Conservation (phyloP, 1,140 invertebrate genomes). For the Procambarus clarkii region DNA sequence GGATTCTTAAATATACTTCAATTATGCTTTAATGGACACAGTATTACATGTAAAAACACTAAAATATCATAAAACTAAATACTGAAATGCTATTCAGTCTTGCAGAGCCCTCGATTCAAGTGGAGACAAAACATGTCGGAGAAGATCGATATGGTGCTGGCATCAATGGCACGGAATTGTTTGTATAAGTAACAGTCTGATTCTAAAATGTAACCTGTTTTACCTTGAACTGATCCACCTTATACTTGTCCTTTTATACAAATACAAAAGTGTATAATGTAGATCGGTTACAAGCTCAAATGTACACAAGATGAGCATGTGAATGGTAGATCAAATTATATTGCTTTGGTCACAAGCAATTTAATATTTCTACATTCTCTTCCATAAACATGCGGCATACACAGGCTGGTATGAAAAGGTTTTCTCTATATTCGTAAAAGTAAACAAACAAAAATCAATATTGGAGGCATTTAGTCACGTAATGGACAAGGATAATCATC, state of each 20-base stretch:
- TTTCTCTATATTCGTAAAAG: neutral
- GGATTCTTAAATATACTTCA: neutral
- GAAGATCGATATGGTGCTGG: constrained; percentile 7
- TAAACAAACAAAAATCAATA: neutral
- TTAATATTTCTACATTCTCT: neutral
- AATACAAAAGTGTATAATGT: neutral
- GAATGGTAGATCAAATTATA: neutral
- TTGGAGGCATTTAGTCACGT: neutral
- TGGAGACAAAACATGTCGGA: constrained; percentile 20
- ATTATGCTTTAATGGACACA: constrained; percentile 12
- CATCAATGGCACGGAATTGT: constrained; percentile 33
- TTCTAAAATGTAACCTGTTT: neutral
- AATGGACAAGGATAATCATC: neutral
- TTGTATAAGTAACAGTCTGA: neutral
- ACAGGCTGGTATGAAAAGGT: neutral
- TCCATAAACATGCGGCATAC: neutral
- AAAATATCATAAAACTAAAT: constrained; percentile 17
- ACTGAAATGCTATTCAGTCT: neutral
- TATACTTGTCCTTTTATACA: neutral
- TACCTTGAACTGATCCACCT: neutral
- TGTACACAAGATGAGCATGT: neutral
- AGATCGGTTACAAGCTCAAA: neutral
- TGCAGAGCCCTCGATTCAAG: constrained; percentile 9
- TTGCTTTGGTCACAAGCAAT: neutral
- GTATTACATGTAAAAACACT: constrained; percentile 6